These are phyloP conservation scores for Brenthis hecate DNA, from an alignment of 2,888 invertebrate species.

Conservation along the genomic window DNA sequence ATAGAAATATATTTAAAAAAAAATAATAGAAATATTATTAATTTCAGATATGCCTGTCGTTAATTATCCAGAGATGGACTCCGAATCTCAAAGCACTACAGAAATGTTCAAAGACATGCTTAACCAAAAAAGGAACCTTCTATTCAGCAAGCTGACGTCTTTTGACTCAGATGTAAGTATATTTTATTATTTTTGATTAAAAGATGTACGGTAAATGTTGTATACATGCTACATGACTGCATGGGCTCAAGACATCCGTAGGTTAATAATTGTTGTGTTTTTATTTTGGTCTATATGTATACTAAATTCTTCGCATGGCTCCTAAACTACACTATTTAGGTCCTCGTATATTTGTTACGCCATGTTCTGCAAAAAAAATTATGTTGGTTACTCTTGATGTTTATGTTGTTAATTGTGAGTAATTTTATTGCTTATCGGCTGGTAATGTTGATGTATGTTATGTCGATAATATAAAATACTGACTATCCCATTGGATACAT, in stretches of 20 bases:
- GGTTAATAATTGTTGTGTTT: not conserved
- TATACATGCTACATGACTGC: constrained; percentile 48
- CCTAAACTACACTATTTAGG: not conserved
- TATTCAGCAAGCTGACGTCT: constrained; percentile 93
- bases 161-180: constrained; percentile 94
- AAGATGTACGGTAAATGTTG: constrained; percentile 43
- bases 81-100: constrained; percentile 89
- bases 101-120: constrained; percentile 97
- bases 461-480: too few relatives aligned
- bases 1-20: too few relatives aligned
- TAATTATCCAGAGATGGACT: constrained; percentile 84
- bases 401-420: not conserved
- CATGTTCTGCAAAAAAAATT: not conserved
- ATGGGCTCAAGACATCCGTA: constrained; percentile 45
- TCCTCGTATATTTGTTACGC: not conserved
- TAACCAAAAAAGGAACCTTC: constrained; percentile 93
- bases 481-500: too few relatives aligned
- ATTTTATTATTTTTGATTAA: constrained; percentile 23
- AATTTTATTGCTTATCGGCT: too few relatives aligned
- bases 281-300: not conserved
- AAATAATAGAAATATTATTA: not conserved
- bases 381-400: not conserved
- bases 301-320: constrained; percentile 11
- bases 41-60: constrained; percentile 78
- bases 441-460: too few relatives aligned